Evolutionary conservation across 2,113 vertebrate species (phyloP).

Genomic region (Xenus cinereus): DNA sequence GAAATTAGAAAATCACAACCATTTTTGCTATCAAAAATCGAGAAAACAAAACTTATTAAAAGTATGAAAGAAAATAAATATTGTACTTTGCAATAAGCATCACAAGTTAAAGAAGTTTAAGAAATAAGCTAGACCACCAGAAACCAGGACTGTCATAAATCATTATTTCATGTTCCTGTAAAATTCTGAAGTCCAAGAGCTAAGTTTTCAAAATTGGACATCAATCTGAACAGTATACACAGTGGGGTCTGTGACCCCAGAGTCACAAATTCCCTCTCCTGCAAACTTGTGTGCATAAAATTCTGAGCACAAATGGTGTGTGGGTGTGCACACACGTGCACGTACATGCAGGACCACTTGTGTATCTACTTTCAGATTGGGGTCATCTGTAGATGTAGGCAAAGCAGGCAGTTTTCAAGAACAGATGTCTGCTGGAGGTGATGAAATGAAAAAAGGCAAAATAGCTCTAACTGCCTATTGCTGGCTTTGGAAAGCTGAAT

Average conservation of each 20-base stretch:
- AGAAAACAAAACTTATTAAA: neutral
- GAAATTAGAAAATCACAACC: neutral
- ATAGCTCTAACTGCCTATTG: neutral
- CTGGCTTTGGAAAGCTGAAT: neutral
- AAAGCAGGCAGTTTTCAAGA: neutral
- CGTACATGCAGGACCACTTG: accelerated
- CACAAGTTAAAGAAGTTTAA: neutral
- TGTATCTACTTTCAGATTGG: neutral
- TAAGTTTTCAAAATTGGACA: neutral
- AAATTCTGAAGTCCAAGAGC: neutral
- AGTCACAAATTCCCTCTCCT: neutral
- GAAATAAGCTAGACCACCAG: neutral
- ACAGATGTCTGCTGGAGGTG: neutral
- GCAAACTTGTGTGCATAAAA: neutral
- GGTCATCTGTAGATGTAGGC: neutral
- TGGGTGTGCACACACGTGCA: neutral
- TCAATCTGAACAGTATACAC: neutral
- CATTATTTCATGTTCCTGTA: neutral
- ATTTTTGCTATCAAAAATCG: neutral
- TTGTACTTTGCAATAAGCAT: neutral
- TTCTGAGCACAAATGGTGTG: neutral
- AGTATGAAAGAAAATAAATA: neutral
- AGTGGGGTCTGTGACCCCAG: neutral
- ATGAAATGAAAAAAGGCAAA: neutral
- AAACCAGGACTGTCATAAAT: neutral